These are phyloP conservation scores for Ostrea edulis DNA, from an alignment of 1,140 invertebrate species.

Conservation along the genomic window DNA sequence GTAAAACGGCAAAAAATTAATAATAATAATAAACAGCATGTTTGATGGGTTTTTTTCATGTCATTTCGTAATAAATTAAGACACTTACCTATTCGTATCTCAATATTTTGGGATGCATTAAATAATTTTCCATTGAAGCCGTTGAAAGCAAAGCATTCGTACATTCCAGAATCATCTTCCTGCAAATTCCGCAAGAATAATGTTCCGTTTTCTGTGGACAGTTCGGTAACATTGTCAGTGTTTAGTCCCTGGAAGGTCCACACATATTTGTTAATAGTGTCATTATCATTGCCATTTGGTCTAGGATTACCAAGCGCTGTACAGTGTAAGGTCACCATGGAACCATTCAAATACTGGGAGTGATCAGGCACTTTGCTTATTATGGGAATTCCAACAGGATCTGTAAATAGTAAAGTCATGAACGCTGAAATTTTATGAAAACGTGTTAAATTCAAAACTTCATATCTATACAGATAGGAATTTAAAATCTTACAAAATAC, in stretches of 20 bases:
- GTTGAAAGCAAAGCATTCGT: not conserved
- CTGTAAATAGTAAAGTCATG: not conserved
- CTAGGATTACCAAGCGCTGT: not conserved
- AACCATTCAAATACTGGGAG: not conserved
- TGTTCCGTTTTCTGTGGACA: not conserved
- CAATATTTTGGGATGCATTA: not conserved
- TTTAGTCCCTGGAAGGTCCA: not conserved
- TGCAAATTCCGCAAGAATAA: not conserved
- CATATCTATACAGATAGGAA: not conserved
- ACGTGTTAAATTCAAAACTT: no score
- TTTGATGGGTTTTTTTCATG: no score
- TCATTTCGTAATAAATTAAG: not conserved
- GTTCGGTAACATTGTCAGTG: not conserved
- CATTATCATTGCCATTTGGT: not conserved
- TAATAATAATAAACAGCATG: no score
- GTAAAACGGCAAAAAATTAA: no score
- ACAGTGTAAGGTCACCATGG: not conserved
- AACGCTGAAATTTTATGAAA: not conserved
- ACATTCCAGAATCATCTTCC: not conserved
- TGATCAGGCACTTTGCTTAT: not conserved
- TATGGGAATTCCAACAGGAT: not conserved
- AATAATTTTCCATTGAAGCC: not conserved
- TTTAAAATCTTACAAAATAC: not conserved
- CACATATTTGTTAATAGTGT: not conserved
- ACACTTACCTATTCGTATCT: not conserved